phyloP scores from a whole-genome alignment of 2,113 vertebrate species.

The Dendrocopos noguchii region DNA sequence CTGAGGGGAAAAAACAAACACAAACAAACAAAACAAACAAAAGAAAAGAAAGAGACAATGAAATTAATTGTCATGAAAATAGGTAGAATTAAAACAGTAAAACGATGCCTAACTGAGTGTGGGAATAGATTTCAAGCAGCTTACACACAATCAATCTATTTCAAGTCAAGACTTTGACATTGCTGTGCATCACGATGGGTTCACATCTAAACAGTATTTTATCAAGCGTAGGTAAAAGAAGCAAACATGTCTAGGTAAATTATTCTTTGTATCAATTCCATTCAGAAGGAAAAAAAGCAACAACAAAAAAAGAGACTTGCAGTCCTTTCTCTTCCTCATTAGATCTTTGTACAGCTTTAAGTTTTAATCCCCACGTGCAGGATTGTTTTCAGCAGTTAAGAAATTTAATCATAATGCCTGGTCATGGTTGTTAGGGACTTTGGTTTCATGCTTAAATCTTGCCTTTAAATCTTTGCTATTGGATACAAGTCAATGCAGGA shows the following conservation, averaged over 20 bases:
- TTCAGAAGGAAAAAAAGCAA: background rate
- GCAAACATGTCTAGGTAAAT: conserved; percentile 52
- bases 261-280: background rate
- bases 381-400: background rate
- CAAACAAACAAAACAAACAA: background rate
- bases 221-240: background rate
- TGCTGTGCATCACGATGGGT: background rate
- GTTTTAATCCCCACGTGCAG: background rate
- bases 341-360: background rate
- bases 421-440: background rate
- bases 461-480: background rate
- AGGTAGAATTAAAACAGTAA: background rate
- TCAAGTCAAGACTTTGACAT: background rate
- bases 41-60: background rate
- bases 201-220: background rate
- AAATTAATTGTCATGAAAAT: background rate
- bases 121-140: background rate
- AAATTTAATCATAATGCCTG: background rate
- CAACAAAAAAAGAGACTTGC: background rate
- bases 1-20: background rate
- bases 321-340: background rate
- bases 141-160: background rate
- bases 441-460: background rate
- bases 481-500: background rate
- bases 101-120: background rate